Evolutionary conservation across 1,140 invertebrate species (phyloP), one percentile per base, ranked within the genome.

Genomic region (Harlomillsia oculata): DNA sequence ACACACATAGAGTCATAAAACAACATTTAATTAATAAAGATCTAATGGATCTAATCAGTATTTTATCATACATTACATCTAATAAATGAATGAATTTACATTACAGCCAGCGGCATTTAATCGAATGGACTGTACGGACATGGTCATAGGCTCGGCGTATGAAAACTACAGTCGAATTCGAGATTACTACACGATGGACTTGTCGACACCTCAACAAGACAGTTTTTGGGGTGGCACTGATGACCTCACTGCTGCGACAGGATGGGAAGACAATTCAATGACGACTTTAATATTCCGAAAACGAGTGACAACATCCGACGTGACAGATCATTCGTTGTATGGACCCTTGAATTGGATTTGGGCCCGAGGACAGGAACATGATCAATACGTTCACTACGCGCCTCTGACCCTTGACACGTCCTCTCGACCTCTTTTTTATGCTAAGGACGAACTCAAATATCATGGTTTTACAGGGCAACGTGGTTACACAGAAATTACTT

Each of bases 161-260:
- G 45, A 86, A 11, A 82, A 80, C 63, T 79, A 79, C 30, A 85
- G 85, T 67, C 76, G 88, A 51, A 83, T 96, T 20, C 79, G 81
- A 39, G 92, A 96, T 72, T 93, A 88, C 70, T 96, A 95, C 67
- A 89, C 89, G 0, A 77, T 90, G 60, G 91, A 93, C 72, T 78
- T 85, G 63, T 93, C 91, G 0, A 94, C 91, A 0, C 91, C 92
- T 0, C 78, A 80, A 20, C 72, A 77, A 30, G 93, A 97, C 67
- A 76, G 77, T 6, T 87, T 84, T 71, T 96, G 85, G 81, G 90
- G 89, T 9, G 92, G 92, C 1, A 82, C 80, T 59, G 83, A 90
- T 53, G 88, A 90, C 68, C 71, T 97, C 3, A 48, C 16, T 16
- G 83, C 87, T 2, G 89, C 88, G 0, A 79, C 87, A 59, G 92